A percentile compares a stretch with the other conserved stretches of the same genome.
These are phyloP conservation scores for Stegana nigrithorax DNA, from an alignment of 2,888 invertebrate genomes.

Conservation along the genomic window DNA sequence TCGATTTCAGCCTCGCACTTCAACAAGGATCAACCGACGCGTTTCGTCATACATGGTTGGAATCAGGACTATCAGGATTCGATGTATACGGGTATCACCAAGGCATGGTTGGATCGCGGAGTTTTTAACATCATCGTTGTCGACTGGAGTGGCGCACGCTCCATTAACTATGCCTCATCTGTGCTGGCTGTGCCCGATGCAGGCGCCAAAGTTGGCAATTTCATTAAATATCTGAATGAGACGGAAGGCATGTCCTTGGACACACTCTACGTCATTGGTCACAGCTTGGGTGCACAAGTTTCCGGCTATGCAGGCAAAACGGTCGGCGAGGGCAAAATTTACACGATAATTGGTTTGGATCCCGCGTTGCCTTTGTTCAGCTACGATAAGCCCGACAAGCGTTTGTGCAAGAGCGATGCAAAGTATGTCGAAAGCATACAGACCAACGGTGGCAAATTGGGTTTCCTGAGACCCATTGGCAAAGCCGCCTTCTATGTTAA, in stretches of 20 bases:
- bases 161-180: constrained; percentile 72
- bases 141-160: constrained; percentile 73
- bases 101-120: constrained; percentile 71
- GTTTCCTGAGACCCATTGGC: constrained; percentile 64
- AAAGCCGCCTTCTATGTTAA: constrained; percentile 72
- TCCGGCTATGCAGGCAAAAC: constrained; percentile 74
- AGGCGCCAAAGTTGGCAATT: constrained; percentile 53
- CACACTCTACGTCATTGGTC: constrained; percentile 71
- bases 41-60: constrained; percentile 70
- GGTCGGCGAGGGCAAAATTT: constrained; percentile 70
- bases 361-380: constrained; percentile 63
- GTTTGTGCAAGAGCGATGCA: constrained; percentile 55
- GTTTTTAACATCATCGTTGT: constrained; percentile 73
- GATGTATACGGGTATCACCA: constrained; percentile 51
- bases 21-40: constrained; percentile 10
- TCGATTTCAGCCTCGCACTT: constrained; percentile 13
- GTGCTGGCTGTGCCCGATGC: constrained; percentile 65
- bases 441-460: constrained; percentile 60
- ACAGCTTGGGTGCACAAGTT: constrained; percentile 74
- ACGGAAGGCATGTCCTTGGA: constrained; percentile 69
- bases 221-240: constrained; percentile 67
- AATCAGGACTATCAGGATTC: constrained; percentile 70
- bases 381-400: constrained; percentile 48
- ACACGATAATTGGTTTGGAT: constrained; percentile 71
- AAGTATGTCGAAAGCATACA: constrained; percentile 64